Percentiles rank a stretch among this genome's conserved stretches.
Evolutionary conservation across 2,797 vertebrate genomes (phyloP).

Genomic region (Phyllotis vaccarum): DNA sequence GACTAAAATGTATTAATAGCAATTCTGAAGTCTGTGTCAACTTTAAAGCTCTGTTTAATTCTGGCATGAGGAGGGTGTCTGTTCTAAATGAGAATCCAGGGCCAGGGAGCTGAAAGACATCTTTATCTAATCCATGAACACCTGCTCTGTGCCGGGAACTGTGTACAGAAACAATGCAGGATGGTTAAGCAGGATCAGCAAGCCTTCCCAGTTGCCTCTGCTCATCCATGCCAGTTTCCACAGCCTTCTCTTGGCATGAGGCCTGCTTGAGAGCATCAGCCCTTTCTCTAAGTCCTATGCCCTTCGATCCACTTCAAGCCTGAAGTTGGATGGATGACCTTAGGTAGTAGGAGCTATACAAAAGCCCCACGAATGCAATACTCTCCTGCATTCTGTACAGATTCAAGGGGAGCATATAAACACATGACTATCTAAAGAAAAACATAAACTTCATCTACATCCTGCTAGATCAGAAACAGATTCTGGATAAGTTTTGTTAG

Average conservation of each 20-base stretch:
- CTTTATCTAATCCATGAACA: not conserved
- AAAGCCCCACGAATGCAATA: not conserved
- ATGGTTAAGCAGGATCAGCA: not conserved
- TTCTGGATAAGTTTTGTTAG: not conserved
- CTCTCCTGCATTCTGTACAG: not conserved
- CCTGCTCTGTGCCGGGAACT: not conserved
- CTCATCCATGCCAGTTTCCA: not conserved
- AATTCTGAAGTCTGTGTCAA: not conserved
- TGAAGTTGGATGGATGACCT: not conserved
- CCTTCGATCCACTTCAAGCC: not conserved
- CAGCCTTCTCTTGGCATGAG: not conserved
- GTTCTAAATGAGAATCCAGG: constrained; percentile 13
- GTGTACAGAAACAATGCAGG: constrained; percentile 27
- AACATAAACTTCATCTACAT: not conserved
- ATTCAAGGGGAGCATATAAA: not conserved
- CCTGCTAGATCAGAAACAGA: constrained; percentile 29
- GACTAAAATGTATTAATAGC: not conserved
- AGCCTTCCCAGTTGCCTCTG: not conserved
- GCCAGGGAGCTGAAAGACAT: not conserved
- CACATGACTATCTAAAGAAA: not conserved
- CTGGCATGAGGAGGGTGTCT: not conserved
- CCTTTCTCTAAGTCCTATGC: not conserved
- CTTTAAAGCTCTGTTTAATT: constrained; percentile 40
- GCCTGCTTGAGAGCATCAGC: not conserved
- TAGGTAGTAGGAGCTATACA: not conserved